phyloP scores from a whole-genome alignment of 1,140 invertebrate genomes.

The Aphelinus atriplicis region DNA sequence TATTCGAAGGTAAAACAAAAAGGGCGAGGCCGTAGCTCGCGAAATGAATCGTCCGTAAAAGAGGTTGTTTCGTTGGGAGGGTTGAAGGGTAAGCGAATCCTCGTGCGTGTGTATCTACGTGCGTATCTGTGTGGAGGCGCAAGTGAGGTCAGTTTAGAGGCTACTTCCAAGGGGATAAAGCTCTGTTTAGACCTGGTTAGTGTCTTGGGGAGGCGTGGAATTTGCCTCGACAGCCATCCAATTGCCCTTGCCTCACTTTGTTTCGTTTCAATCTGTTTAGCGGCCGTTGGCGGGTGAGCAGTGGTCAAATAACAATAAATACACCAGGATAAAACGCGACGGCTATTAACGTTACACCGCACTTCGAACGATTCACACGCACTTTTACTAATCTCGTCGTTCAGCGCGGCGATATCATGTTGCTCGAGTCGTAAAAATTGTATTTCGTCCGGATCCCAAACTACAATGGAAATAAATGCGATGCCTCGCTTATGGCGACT shows the following conservation, averaged over 20 bases:
- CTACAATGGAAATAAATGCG: no score
- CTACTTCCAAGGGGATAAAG: constrained; percentile 31
- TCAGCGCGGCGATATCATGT: no score
- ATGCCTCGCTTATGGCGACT: no score
- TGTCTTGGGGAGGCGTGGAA: constrained; percentile 30
- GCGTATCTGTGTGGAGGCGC: neutral
- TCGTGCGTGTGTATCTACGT: neutral
- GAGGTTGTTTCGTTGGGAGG: constrained; percentile 34
- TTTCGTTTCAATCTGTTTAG: neutral
- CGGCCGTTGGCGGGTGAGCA: no score
- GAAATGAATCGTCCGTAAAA: constrained; percentile 41
- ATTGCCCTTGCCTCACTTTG: constrained; percentile 9
- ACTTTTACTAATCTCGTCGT: no score
- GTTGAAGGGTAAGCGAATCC: constrained; percentile 1
- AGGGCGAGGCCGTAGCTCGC: constrained; percentile 20
- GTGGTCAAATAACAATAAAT: no score
- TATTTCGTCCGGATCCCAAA: no score
- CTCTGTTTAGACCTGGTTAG: constrained; percentile 38
- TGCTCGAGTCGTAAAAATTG: no score
- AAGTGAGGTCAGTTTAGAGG: constrained; percentile 30
- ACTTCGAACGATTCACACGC: no score
- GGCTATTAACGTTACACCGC: no score
- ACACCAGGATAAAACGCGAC: no score
- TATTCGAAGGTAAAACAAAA: constrained; percentile 40
- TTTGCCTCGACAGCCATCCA: constrained; percentile 27